phyloP scores from a whole-genome alignment of 1,140 invertebrate genomes.

The Hestina assimilis region DNA sequence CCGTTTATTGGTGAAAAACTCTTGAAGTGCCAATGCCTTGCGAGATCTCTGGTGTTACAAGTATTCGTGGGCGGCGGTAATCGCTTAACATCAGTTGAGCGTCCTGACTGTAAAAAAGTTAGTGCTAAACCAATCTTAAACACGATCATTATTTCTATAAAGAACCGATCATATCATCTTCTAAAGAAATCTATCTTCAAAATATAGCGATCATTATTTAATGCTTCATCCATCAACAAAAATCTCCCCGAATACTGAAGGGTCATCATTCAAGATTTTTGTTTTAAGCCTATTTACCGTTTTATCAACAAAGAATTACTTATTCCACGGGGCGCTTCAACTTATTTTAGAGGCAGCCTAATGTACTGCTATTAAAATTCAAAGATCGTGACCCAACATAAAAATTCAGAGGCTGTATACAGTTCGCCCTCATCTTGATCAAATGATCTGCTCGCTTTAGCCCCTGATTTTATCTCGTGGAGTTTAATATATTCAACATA shows the following conservation, averaged over 20 bases:
- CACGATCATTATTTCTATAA: neutral
- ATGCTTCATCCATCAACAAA: neutral
- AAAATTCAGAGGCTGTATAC: slow-evolving; percentile 30
- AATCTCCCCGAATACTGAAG: neutral
- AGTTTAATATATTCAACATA: slow-evolving; percentile 16
- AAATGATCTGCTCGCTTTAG: slow-evolving; percentile 27
- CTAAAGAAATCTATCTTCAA: neutral
- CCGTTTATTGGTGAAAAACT: no score
- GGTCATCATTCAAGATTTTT: neutral
- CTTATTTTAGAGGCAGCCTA: slow-evolving; percentile 29
- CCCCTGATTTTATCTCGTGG: slow-evolving; percentile 12
- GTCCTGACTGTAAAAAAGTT: no score
- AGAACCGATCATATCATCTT: neutral
- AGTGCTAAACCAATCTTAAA: neutral
- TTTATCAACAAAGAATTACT: slow-evolving; percentile 16
- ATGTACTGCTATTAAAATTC: slow-evolving; percentile 41
- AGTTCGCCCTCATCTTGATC: slow-evolving; percentile 20
- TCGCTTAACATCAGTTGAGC: no score
- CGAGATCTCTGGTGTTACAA: no score
- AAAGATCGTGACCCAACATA: slow-evolving; percentile 36
- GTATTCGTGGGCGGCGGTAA: no score
- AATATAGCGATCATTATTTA: no score
- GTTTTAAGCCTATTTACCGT: neutral
- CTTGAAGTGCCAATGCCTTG: no score
- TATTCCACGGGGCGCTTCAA: slow-evolving; percentile 14